These are phyloP conservation scores for Halictus quadricinctus DNA, from an alignment of 2,888 invertebrate species.

Conservation along the genomic window DNA sequence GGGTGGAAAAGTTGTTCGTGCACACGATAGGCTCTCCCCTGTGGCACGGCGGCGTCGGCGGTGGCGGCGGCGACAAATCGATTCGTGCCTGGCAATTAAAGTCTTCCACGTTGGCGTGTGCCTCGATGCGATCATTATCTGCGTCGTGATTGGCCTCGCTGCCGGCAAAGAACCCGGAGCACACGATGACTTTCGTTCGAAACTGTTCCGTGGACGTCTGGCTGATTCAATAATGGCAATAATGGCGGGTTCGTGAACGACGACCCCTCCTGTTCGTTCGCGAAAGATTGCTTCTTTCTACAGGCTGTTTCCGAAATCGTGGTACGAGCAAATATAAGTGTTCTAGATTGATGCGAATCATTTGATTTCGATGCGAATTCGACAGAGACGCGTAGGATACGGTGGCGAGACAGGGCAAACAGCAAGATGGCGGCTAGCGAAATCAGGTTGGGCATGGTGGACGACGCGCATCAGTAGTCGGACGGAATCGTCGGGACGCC, in stretches of 20 bases:
- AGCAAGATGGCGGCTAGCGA: not conserved
- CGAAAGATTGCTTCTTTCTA: not conserved
- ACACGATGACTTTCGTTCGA: slow-evolving; percentile 43
- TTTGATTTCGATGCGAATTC: too few relatives aligned
- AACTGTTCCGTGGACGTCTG: slow-evolving; percentile 3
- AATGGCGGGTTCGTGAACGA: slow-evolving; percentile 6
- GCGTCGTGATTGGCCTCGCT: slow-evolving; percentile 68
- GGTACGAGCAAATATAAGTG: not conserved
- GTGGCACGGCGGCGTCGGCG: slow-evolving; percentile 38
- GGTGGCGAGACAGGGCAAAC: not conserved
- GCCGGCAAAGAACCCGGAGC: slow-evolving; percentile 25
- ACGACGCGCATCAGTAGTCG: not conserved
- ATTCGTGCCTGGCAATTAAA: slow-evolving; percentile 77
- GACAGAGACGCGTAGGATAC: too few relatives aligned
- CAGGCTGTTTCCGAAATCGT: not conserved
- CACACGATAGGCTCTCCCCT: slow-evolving; percentile 58
- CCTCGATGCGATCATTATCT: slow-evolving; percentile 73
- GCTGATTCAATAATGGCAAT: slow-evolving; percentile 24
- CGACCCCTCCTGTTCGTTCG: not conserved
- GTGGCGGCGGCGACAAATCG: slow-evolving; percentile 74
- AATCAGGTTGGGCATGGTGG: not conserved
- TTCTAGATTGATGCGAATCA: too few relatives aligned
- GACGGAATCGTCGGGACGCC: not conserved
- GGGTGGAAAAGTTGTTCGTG: slow-evolving; percentile 55
- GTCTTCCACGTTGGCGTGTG: slow-evolving; percentile 67